These are phyloP conservation scores for Lasius fuliginosus DNA, from an alignment of 2,888 invertebrate species.

Conservation along the genomic window DNA sequence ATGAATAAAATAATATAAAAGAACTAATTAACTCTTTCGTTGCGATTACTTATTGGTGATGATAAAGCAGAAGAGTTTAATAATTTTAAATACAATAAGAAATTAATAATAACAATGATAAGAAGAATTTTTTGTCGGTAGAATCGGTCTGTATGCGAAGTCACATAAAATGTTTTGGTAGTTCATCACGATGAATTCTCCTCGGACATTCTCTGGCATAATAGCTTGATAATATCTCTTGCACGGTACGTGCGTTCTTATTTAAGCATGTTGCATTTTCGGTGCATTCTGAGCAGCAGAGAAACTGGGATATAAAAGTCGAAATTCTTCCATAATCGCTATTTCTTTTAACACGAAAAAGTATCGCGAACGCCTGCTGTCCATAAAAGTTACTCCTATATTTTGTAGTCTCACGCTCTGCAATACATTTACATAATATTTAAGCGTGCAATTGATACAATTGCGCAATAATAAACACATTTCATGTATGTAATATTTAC, in stretches of 20 bases:
- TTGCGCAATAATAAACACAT: neutral
- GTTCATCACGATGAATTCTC: slow-evolving; percentile 4
- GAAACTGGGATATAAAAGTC: slow-evolving; percentile 48
- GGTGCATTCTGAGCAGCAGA: slow-evolving; percentile 23
- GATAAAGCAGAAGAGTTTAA: neutral
- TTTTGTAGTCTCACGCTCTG: slow-evolving; percentile 26
- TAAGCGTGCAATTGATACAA: slow-evolving; percentile 18
- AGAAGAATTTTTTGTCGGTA: neutral
- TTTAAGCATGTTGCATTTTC: slow-evolving; percentile 9
- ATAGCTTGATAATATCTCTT: slow-evolving; percentile 32
- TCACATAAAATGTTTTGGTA: neutral
- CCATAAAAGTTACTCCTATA: neutral
- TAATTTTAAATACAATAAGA: neutral
- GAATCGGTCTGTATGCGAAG: neutral
- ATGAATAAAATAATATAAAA: neutral
- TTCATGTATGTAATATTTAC: neutral
- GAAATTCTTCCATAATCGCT: slow-evolving; percentile 27
- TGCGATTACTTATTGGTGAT: neutral
- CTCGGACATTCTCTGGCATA: slow-evolving; percentile 29
- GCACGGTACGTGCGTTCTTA: slow-evolving; percentile 13
- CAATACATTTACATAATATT: neutral
- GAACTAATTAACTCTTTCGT: neutral
- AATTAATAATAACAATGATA: neutral
- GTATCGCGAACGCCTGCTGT: neutral
- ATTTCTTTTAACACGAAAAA: slow-evolving; percentile 7